Conservation (phyloP, 2,113 vertebrate species). For the Amphiprion ocellaris region DNA sequence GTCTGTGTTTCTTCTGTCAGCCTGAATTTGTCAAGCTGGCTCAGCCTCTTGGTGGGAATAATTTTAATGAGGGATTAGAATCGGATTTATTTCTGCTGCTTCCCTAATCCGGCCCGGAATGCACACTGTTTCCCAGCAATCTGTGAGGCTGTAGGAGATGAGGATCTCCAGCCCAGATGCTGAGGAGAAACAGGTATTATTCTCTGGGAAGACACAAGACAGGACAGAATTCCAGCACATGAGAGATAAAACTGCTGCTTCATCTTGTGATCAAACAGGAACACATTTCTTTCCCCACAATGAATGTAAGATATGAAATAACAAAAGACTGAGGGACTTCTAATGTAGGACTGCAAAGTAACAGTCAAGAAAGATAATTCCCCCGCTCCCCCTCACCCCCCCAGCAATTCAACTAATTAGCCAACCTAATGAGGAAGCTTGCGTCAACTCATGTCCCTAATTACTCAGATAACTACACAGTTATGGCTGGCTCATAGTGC, state of each 20-base stretch:
- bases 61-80: conserved; percentile 83
- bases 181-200: conserved; percentile 28
- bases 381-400: not conserved
- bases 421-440: conserved; percentile 56
- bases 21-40: conserved; percentile 65
- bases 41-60: conserved; percentile 66
- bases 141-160: conserved; percentile 25
- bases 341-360: conserved; percentile 18
- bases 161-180: conserved; percentile 25
- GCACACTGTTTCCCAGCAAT: conserved; percentile 58
- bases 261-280: conserved; percentile 11
- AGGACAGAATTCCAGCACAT: conserved; percentile 4
- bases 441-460: conserved; percentile 44
- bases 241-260: conserved; percentile 13
- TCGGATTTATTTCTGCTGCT: conserved; percentile 67
- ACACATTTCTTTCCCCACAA: conserved; percentile 10
- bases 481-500: conserved; percentile 23
- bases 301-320: conserved; percentile 17
- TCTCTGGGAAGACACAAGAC: conserved; percentile 24
- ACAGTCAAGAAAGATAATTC: conserved; percentile 41
- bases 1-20: conserved; percentile 59
- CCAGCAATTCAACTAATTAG: conserved; percentile 57
- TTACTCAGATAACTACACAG: conserved; percentile 57
- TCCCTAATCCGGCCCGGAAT: conserved; percentile 82
- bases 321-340: conserved; percentile 5